Evolutionary conservation across 2,888 invertebrate genomes (phyloP).

Genomic region (Aspidiotus rigidus): DNA sequence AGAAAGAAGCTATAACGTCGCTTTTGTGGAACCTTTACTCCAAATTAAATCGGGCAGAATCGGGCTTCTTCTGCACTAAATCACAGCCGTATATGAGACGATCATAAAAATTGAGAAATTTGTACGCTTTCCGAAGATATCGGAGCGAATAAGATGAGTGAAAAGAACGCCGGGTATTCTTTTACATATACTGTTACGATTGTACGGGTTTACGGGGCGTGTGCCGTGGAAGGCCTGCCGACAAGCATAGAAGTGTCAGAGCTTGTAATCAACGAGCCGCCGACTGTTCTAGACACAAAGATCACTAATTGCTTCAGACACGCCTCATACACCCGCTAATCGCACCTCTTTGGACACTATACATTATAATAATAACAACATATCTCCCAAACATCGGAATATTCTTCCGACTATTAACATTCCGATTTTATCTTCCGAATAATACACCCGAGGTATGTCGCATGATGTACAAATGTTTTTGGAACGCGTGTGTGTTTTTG

Average conservation of each 20-base stretch:
- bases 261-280: constrained; percentile 33
- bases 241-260: constrained; percentile 31
- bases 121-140: too few species aligned
- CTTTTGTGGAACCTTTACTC: too few species aligned
- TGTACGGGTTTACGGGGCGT: constrained; percentile 33
- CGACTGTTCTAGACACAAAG: constrained; percentile 33
- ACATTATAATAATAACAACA: constrained; percentile 33
- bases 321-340: constrained; percentile 34
- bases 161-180: too few species aligned
- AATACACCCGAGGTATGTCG: neutral
- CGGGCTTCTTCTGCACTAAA: too few species aligned
- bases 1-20: too few species aligned
- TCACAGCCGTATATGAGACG: too few species aligned
- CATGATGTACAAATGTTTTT: neutral
- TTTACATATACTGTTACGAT: constrained; percentile 17
- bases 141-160: too few species aligned
- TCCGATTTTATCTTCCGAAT: constrained; percentile 29
- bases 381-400: constrained; percentile 32
- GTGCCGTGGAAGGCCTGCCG: constrained; percentile 33
- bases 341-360: constrained; percentile 33
- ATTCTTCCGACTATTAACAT: constrained; percentile 29
- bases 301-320: constrained; percentile 34
- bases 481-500: constrained; percentile 1
- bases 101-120: too few species aligned
- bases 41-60: too few species aligned